Conservation (phyloP, 2,113 vertebrate species). For the Scortum barcoo region DNA sequence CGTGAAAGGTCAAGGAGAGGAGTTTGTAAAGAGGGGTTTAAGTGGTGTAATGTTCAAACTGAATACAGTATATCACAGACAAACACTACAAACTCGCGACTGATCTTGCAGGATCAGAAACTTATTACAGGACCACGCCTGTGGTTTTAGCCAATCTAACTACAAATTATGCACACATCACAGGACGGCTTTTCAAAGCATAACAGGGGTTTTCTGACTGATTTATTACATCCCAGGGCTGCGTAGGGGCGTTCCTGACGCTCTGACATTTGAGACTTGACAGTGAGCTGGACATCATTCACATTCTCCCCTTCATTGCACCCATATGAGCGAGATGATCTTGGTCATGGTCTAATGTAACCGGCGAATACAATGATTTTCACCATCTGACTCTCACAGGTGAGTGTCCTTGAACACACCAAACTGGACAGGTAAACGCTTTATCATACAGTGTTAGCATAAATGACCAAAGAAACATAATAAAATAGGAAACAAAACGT, state of each 20-base stretch:
- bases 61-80: not conserved
- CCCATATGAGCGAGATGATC: no score
- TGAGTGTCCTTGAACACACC: not conserved
- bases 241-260: no score
- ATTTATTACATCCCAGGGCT: conserved; percentile 2
- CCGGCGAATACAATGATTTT: not conserved
- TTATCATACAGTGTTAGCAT: not conserved
- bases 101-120: not conserved
- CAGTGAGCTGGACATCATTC: no score
- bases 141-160: not conserved
- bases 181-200: not conserved
- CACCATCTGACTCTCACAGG: no score
- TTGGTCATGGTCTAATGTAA: no score
- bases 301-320: no score
- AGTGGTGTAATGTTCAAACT: conserved; percentile 7
- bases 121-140: not conserved
- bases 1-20: no score
- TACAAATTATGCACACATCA: not conserved
- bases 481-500: not conserved
- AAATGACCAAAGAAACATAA: not conserved
- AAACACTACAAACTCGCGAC: not conserved
- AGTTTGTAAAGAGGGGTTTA: not conserved
- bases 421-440: no score
- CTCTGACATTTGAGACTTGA: no score
- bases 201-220: not conserved